Base-by-base conservation (phyloP, 1,140 invertebrate species). In the Drosophila kanapiae region DNA sequence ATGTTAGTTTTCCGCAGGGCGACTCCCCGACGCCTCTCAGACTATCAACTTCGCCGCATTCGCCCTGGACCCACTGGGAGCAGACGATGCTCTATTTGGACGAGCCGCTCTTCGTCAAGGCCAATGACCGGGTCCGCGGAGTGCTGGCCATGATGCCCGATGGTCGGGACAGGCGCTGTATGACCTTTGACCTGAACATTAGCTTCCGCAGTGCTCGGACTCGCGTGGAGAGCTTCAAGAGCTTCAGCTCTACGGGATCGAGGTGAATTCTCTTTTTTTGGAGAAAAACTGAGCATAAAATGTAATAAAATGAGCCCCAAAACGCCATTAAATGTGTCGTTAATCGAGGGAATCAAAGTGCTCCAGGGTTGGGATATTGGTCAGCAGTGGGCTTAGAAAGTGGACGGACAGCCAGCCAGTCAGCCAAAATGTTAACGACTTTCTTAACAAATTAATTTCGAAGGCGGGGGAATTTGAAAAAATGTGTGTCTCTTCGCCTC, bases 41-140 rank as follows among this genome's bases (percentile, higher is more conserved):
- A 13, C 18, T 78, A 2, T 71, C 64, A 97, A 31, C 99, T 98
- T 94, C 99, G 97, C 91, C 99, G 99, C 94, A 99, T 98, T 94
- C 94, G 96, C 45, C 97, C 97, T 77, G 98, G 98, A 99, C 99
- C 3, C 99, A 99, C 91, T 99, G 99, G 99, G 99, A 99, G 93
- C 99, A 99, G 93, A 99, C 99, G 4, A 98, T 99, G 9, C 99
- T 99, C 93, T 99, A 99, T 93, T 96, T 99, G 80, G 97, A 99
- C 82, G 97, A 57, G 11, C 64, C 75, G 0, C 40, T 78, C n/a
- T 54, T 49, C 38, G 75, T 78, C 11, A 53, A 49, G 91, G 97
- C 97, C 79, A 95, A 96, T 11, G 99, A 99, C 93, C 97, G 98
- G 92, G 96, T 99, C 43, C 95, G 94, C 42, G 98, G 99, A 13